Base-by-base conservation (phyloP, 2,113 vertebrate species). In the Leucoraja erinaceus region DNA sequence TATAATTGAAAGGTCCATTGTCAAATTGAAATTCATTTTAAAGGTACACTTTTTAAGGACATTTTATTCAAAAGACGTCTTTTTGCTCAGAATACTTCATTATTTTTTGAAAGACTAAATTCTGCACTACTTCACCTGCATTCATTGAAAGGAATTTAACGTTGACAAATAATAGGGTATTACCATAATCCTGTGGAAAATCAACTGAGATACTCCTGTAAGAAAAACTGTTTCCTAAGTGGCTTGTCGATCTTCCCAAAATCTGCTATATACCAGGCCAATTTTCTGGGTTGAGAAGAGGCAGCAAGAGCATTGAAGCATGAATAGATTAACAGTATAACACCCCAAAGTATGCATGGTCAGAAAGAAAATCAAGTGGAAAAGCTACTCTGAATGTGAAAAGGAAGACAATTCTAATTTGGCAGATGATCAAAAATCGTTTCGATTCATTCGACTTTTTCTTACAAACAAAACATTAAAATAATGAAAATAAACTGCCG, bases 141-240 rank as follows among this genome's bases (percentile, higher is more conserved):
- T 59, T 56, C 47, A 11, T 56, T 83, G 79, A 56, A 83, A 83
- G 47, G 2, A 59, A 54, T 5, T 83, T 54, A 83, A 56, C 79
- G 7, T 83, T 25, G 79, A 28, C 79, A 83, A 22, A 56, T 83
- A 83, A 83, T 28, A 56, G 54, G 47, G 7, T 83, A 83, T 83
- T 83, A 83, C 47, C 79, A 59, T 83, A 83, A 83, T 83, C 79
- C 79, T 83, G 54, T 83, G 79, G 54, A 83, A 83, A 83, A 83
- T 59, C 79, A 83, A 20, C 79, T 59, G 47, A 22, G 79, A 28
- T 9, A 83, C 2, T 56, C 20, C 47, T 83, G 47, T 11, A 9
- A 83, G 79, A 83, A 25, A 72, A 83, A 83, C 47, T 12, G 22
- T 25, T 28, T 25, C 47, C 79, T 7, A 9, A 59, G 47, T 59